Base-by-base conservation (phyloP, 2,797 vertebrate genomes). In the Corythornis leucogaster region DNA sequence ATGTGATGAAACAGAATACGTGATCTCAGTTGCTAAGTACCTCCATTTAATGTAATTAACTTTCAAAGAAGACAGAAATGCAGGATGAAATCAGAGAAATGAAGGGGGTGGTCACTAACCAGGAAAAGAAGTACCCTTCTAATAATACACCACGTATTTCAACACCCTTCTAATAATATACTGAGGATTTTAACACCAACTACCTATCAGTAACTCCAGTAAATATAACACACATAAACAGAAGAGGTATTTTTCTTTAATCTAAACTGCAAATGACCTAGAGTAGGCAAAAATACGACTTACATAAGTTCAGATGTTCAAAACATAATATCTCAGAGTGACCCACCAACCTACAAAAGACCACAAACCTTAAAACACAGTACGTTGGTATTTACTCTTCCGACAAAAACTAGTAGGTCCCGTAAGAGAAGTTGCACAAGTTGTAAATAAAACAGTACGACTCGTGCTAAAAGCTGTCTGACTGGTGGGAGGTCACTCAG, bases 1-100 rank as follows among this genome's bases (percentile, higher is more conserved):
- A 50, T 38, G 71, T 93, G 69, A 81, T 90, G 96, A 94, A 92
- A 93, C 58, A 90, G 87, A 91, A 94, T 61, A 89, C 0, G 5
- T n/a, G 84, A 58, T 74, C 76, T 89, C 91, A 63, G 70, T 69
- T 28, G 4, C 78, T 92, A 77, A 93, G 70, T 78, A 51, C 86
- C 93, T 94, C 63, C 85, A 89, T 88, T 94, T 93, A 94, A 85
- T 89, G 68, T 83, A 81, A 91, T 95, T 96, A 87, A 81, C 42
- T 89, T 71, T 85, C 81, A 90, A 87, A 70, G 77, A 94, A 80
- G 96, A 53, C 57, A 87, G 87, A 92, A 91, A 93, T 89, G 79
- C 53, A 82, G 86, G 25, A 66, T 94, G 93, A 91, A 96, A 94
- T 74, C 68, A 89, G 84, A 92, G 88, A 50, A 58, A 89, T 50